Conservation (phyloP, 2,113 vertebrate species). For the Phalacrocorax pelagicus region DNA sequence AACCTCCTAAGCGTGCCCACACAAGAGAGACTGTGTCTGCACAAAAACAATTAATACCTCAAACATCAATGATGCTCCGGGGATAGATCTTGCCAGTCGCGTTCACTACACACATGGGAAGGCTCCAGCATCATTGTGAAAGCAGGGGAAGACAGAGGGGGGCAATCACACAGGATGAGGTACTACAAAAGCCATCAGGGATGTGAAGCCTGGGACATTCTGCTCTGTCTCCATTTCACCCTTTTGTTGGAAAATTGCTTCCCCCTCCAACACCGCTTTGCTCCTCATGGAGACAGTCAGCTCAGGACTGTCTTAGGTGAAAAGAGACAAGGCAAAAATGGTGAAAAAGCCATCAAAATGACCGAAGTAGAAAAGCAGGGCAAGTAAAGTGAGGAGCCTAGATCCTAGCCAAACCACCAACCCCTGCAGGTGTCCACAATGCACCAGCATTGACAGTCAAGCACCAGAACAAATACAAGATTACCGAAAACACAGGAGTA, state of each 20-base stretch:
- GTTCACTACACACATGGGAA: not conserved
- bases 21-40: not conserved
- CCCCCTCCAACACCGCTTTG: accelerated
- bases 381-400: not conserved
- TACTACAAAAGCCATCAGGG: not conserved
- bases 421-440: not conserved
- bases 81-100: not conserved
- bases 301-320: not conserved
- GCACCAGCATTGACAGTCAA: not conserved
- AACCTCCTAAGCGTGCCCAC: not conserved
- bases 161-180: not conserved
- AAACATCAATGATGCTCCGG: not conserved
- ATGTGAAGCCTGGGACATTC: not conserved
- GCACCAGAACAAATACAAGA: not conserved
- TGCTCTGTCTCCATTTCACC: not conserved
- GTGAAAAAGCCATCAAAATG: not conserved
- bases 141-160: not conserved
- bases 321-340: not conserved
- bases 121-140: not conserved
- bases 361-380: not conserved
- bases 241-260: not conserved
- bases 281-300: not conserved
- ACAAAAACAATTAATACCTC: not conserved
- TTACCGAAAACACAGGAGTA: not conserved
- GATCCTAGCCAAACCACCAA: not conserved